phyloP scores from a whole-genome alignment of 2,113 vertebrate species.

The Mormyrus lacerda region DNA sequence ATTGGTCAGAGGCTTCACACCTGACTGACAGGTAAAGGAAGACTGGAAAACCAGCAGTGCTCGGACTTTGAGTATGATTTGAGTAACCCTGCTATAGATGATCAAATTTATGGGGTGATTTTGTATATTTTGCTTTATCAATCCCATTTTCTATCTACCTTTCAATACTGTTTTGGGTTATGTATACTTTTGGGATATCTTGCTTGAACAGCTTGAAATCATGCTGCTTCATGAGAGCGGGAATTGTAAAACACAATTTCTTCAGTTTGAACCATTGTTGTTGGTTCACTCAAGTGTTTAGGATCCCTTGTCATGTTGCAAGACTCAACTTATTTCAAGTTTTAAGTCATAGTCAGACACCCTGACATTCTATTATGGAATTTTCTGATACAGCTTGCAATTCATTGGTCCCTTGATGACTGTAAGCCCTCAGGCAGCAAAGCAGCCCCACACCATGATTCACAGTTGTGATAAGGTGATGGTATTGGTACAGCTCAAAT shows the following conservation, averaged over 20 bases:
- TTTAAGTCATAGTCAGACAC: not conserved
- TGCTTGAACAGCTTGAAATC: conserved; percentile 2
- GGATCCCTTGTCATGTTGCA: not conserved
- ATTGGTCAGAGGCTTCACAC: too few species aligned
- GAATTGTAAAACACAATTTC: not conserved
- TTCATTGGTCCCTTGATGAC: not conserved
- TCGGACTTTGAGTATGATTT: too few species aligned
- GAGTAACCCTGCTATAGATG: too few species aligned
- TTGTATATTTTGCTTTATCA: not conserved
- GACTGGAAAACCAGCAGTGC: too few species aligned
- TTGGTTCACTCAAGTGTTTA: not conserved
- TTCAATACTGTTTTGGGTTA: not conserved
- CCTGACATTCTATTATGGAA: not conserved
- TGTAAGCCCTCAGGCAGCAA: not conserved
- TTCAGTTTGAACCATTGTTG: not conserved
- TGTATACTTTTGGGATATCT: not conserved
- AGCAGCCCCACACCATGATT: conserved; percentile 7
- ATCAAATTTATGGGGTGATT: not conserved
- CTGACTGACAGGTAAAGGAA: too few species aligned
- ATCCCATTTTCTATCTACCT: not conserved
- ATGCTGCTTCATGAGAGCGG: not conserved
- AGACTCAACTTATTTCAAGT: not conserved
- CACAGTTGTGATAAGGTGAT: not conserved
- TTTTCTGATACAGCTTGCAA: not conserved
- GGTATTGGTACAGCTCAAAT: not conserved